Evolutionary conservation across 2,113 vertebrate species (phyloP), one percentile per base, ranked within the genome.

Genomic region (Oreochromis niloticus): DNA sequence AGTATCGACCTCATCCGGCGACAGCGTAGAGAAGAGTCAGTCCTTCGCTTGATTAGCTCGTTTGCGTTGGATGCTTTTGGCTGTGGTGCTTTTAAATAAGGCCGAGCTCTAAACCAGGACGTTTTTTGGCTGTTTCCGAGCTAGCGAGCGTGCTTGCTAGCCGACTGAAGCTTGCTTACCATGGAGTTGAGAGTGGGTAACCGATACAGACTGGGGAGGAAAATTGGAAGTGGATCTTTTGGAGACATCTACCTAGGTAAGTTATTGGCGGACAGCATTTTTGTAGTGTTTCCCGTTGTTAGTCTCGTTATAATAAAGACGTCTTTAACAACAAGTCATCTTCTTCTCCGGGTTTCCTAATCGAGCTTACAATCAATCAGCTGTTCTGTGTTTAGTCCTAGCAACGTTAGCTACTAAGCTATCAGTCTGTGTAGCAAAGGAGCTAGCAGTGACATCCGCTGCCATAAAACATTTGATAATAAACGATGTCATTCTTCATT

Each of bases 111-210:
- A 6, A 43, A 78, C 13, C 54, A n/a, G 36, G 87, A 57, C n/a
- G 55, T 89, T 88, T 84, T 86, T 61, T 52, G 41, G 7, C 73
- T 56, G 81, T 92, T 91, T 93, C 59, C 55, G 81, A 90, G 93
- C 92, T 88, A 95, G 95, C 94, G 94, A 94, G 92, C 61, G 19
- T 4, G 66, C 89, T 94, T 87, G 95, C 95, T 96, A 91, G 94
- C 94, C 80, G 13, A 87, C 13, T 13, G 68, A 88, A 86, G 36
- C 87, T 81, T 24, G 32, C 78, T 87, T 12, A 95, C 80, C 94
- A 99, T 99, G 98, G 98, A 99, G 96, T 94, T 99, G 94, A 97
- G 98, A 95, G 98, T 99, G 75, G 98, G 98, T 85, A 99, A 99
- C 97, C 95, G 98, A 95, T 99, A 99, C 95, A 98, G 98, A 88